Base-by-base conservation (phyloP, 2,797 vertebrate species). In the Cottoperca gobio region DNA sequence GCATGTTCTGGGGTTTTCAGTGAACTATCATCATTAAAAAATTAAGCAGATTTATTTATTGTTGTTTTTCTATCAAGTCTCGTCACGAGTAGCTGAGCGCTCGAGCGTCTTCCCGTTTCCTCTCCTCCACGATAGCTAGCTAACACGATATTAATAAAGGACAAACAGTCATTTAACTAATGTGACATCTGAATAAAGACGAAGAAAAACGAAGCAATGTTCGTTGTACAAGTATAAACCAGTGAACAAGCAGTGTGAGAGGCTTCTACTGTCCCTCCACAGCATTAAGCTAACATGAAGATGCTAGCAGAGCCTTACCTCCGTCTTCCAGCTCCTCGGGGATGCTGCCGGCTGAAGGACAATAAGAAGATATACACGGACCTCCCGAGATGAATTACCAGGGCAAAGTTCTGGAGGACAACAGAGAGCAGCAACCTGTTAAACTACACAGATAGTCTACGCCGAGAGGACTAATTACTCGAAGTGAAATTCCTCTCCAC, bases 251-350 rank as follows among this genome's bases (percentile, higher is more conserved):
- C 50, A 5, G 49, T 61, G 58, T 54, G 1, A 31, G 49, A 26
- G 9, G 9, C 0, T 19, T 0, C 31, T 19, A 3, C 16, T 8
- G 26, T 8, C 48, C 42, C 57, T 23, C 17, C 42, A n/a, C 57
- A 19, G 13, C 6, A 12, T 48, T 1, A 65, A 19, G 83, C 83
- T 86, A 85, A 67, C 58, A 3, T 5, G 28, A 1, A 70, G 70
- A 86, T 72, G 79, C 67, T 75, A 57, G 1, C 9, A 9, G 6
- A 23, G 24, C 26, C 79, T 73, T 61, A 88, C 88, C 86, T 81
- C 40, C 19, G 43, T 17, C 45, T 46, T 70, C 17, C 70, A 48
- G 72, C 54, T 73, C 19, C 52, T 19, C 49, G 0, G 5, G 45
- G 81, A 86, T 86, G 74, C 77, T 78, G 55, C 48, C 2, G 1